These are phyloP conservation scores for Schrankia costaestrigalis DNA, from an alignment of 2,888 invertebrate species.

Conservation along the genomic window DNA sequence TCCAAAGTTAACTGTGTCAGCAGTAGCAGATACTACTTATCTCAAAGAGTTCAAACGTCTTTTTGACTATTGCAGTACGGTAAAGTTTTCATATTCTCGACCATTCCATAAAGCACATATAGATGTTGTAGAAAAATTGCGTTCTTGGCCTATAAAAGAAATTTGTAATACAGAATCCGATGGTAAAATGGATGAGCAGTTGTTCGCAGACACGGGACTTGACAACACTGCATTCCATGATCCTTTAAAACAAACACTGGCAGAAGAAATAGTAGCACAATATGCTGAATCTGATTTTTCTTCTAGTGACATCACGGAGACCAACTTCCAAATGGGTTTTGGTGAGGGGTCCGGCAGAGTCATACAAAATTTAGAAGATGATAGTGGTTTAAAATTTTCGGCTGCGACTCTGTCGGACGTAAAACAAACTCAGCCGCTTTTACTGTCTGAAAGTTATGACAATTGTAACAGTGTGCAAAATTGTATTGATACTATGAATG, in stretches of 20 bases:
- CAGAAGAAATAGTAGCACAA: slow-evolving; percentile 55
- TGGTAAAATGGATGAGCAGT: slow-evolving; percentile 26
- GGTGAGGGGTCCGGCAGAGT: slow-evolving; percentile 81
- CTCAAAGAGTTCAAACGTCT: slow-evolving; percentile 54
- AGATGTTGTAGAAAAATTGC: slow-evolving; percentile 46
- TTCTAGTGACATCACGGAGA: slow-evolving; percentile 47
- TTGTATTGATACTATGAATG: slow-evolving; percentile 25
- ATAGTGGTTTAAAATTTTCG: slow-evolving; percentile 68
- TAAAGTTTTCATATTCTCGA: slow-evolving; percentile 64
- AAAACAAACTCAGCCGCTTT: slow-evolving; percentile 77
- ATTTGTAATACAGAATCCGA: slow-evolving; percentile 13
- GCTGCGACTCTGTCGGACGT: slow-evolving; percentile 82
- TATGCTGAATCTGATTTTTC: slow-evolving; percentile 39
- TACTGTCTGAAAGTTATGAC: slow-evolving; percentile 52
- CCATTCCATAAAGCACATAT: slow-evolving; percentile 62
- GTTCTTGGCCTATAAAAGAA: slow-evolving; percentile 55
- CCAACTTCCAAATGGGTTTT: slow-evolving; percentile 78
- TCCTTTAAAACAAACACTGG: slow-evolving; percentile 50
- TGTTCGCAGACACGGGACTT: slow-evolving; percentile 42
- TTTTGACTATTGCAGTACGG: slow-evolving; percentile 55
- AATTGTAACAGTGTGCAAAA: slow-evolving; percentile 26
- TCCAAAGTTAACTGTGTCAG: slow-evolving; percentile 43
- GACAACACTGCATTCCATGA: slow-evolving; percentile 28
- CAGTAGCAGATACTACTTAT: slow-evolving; percentile 45
- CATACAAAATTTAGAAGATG: slow-evolving; percentile 69